Conservation (phyloP, 2,797 vertebrate genomes). For the Myotis daubentonii region DNA sequence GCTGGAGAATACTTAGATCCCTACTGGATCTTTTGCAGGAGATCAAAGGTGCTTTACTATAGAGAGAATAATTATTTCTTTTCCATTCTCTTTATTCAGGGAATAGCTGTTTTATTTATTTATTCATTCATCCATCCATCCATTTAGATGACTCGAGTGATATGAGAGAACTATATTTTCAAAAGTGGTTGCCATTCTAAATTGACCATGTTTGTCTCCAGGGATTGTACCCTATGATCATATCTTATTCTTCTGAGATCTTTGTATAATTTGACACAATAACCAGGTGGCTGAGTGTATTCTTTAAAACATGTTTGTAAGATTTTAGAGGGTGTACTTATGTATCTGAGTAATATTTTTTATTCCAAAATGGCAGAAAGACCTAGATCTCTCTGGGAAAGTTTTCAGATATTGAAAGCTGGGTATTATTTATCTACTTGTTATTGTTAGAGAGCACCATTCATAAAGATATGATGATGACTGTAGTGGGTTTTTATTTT, state of each 20-base stretch:
- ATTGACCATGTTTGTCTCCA: background rate
- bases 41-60: background rate
- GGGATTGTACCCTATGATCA: background rate
- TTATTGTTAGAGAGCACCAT: background rate
- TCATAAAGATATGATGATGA: background rate
- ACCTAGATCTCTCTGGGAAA: background rate
- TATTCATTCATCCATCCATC: background rate
- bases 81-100: background rate
- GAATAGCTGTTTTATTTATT: background rate
- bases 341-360: background rate
- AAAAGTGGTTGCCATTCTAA: background rate
- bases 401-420: background rate
- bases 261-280: background rate
- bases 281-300: background rate
- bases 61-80: background rate
- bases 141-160: background rate
- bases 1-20: background rate
- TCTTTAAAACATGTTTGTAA: background rate
- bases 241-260: background rate
- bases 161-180: background rate
- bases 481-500: background rate
- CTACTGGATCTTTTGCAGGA: background rate
- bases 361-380: background rate
- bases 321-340: background rate
- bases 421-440: background rate